These are phyloP conservation scores for Hydrolagus colliei DNA, from an alignment of 2,797 vertebrate genomes.

Conservation along the genomic window DNA sequence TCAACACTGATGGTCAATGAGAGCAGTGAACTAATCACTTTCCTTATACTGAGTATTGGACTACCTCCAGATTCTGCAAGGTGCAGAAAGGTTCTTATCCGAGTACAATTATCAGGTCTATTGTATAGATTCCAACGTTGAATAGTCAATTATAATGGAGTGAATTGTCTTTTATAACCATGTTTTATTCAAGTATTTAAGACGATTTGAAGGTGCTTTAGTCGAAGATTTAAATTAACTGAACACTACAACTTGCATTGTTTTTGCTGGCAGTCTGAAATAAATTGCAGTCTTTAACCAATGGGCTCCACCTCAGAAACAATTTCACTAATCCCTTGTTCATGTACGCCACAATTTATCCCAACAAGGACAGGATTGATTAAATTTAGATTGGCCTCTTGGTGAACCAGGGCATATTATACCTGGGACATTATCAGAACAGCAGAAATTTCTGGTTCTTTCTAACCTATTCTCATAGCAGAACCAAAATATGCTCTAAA, in stretches of 20 bases:
- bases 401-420: background rate
- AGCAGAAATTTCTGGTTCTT: no score
- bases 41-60: background rate
- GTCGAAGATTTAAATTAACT: background rate
- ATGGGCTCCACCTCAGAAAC: no score
- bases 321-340: no score
- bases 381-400: background rate
- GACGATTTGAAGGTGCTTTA: background rate
- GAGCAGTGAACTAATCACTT: background rate
- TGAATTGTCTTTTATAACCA: background rate
- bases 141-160: background rate
- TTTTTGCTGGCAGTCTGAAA: no score
- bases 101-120: no score
- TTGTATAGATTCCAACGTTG: no score
- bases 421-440: background rate
- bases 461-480: no score
- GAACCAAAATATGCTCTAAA: no score
- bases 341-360: background rate
- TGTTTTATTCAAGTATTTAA: background rate
- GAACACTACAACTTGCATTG: no score
- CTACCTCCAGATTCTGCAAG: no score
- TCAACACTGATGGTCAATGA: conserved; percentile 7
- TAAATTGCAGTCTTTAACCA: no score
- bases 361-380: background rate
- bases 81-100: no score